Evolutionary conservation across 2,888 invertebrate genomes (phyloP), one percentile per base, ranked within the genome.

Genomic region (Meliscaeva auricollis): DNA sequence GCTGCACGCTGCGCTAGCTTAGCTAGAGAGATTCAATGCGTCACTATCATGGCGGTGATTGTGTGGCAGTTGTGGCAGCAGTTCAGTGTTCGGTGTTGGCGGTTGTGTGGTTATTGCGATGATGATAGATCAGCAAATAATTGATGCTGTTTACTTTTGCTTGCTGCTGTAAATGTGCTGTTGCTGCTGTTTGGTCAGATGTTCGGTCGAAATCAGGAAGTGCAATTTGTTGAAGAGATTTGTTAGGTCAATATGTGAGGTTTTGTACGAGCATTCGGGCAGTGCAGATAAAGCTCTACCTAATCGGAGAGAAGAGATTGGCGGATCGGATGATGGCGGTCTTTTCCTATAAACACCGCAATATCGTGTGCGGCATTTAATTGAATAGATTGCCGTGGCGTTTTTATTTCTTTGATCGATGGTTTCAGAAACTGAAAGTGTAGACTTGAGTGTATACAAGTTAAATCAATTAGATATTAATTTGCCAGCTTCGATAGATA

Each of bases 111-210:
- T 58, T 70, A 75, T 78, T 74, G 74, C 69, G 52, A 84, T 84
- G 87, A 84, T 87, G 87, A 84, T 87, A 70, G 73, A 84, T 80
- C 87, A 77, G 70, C 72, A 81, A 74, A 85, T 77, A 78, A 78
- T 85, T 77, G 80, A 81, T 81, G 78, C 75, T 81, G 81, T 87
- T 87, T 85, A 85, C 81, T 85, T 81, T 69, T 44, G 81, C 69
- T 77, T 41, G 62, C 84, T 85, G 70, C 80, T 72, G 79, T 79
- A 81, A 76, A 81, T 81, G 69, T 41, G 38, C 52, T 73, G 73
- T 46, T 73, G 76, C 76, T 72, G 79, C 70, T 35, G 73, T 68
- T 83, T 64, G 62, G 35, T 75, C 58, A 35, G 44, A 41, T 54
- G 50, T 17, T 38, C 41, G 60, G 26, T 46, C 69, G 85, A 54